phyloP scores from a whole-genome alignment of 2,797 vertebrate genomes.

The Gastrophryne carolinensis region DNA sequence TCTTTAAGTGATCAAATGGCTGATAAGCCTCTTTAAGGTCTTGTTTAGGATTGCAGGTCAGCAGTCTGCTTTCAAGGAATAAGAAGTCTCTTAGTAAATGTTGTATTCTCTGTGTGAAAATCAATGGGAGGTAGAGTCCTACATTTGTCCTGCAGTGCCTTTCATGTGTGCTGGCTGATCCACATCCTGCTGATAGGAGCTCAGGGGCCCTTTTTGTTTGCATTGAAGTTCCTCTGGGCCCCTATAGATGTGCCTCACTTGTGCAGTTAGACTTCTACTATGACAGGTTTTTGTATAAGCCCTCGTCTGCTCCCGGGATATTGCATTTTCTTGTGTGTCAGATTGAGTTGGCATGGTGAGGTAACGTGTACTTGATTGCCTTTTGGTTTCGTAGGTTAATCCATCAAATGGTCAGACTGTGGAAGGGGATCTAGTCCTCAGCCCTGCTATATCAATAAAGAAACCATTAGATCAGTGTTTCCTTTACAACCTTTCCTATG shows the following conservation, averaged over 20 bases:
- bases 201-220: not conserved
- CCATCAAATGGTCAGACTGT: not conserved
- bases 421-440: too few species aligned
- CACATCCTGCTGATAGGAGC: not conserved
- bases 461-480: too few species aligned
- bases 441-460: too few species aligned
- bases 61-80: constrained; percentile 76
- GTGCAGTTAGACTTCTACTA: not conserved
- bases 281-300: too few species aligned
- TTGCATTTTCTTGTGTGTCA: too few species aligned
- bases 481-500: too few species aligned
- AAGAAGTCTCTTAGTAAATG: constrained; percentile 88
- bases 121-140: constrained; percentile 95
- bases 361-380: too few species aligned
- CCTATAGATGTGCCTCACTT: not conserved
- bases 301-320: too few species aligned
- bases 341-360: too few species aligned
- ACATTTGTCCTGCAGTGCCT: constrained; percentile 80
- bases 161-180: constrained; percentile 59
- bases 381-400: too few species aligned
- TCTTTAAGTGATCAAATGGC: constrained; percentile 80
- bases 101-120: constrained; percentile 91
- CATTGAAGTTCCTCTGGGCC: not conserved
- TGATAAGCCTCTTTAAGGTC: constrained; percentile 90
- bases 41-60: constrained; percentile 89